Evolutionary conservation across 2,113 vertebrate genomes (phyloP).

Genomic region (Leuciscus idus): DNA sequence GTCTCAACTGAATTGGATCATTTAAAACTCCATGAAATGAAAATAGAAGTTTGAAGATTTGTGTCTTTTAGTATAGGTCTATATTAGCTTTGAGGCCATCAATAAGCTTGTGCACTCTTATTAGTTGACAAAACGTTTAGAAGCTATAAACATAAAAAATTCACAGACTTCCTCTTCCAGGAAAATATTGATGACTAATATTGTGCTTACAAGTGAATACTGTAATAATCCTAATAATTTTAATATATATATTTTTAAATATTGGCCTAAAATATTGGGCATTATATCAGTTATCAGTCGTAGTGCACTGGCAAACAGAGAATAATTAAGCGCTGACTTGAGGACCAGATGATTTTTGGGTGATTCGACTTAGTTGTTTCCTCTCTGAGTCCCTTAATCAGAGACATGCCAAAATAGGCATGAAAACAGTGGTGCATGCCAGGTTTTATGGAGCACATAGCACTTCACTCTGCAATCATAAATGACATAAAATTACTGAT

Average conservation of each 20-base stretch:
- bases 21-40: constrained; percentile 2
- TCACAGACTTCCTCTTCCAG: no score
- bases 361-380: not conserved
- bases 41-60: not conserved
- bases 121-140: not conserved
- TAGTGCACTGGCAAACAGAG: not conserved
- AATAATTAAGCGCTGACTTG: not conserved
- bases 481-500: constrained; percentile 16
- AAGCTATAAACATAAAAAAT: no score
- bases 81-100: not conserved
- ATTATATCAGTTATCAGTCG: no score
- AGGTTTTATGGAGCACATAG: not conserved
- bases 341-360: not conserved
- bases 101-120: not conserved
- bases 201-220: no score
- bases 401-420: not conserved
- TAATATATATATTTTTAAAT: no score
- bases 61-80: not conserved
- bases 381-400: not conserved
- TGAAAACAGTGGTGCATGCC: not conserved
- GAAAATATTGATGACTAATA: no score
- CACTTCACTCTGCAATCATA: not conserved
- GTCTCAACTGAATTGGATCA: not conserved
- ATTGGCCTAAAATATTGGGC: no score
- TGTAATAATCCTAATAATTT: no score